phyloP scores from a whole-genome alignment of 2,113 vertebrate genomes.

The Fulmarus glacialis region DNA sequence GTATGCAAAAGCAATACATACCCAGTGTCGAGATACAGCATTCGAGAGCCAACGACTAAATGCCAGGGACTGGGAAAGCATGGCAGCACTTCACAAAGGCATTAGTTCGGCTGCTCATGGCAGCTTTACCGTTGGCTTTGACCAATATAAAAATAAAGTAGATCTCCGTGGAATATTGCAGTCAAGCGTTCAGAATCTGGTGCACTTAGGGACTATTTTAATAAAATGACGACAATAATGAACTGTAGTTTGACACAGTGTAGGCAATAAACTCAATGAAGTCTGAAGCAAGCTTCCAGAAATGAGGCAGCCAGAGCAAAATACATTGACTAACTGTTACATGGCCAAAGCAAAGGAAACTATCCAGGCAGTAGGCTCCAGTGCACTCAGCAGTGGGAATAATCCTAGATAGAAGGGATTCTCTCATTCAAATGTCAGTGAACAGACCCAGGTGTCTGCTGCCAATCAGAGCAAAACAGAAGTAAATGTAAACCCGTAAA shows the following conservation, averaged over 20 bases:
- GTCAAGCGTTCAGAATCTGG: slow-evolving; percentile 9
- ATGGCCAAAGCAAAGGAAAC: neutral
- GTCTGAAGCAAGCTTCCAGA: slow-evolving; percentile 54
- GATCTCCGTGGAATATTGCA: neutral
- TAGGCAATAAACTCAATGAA: slow-evolving; percentile 52
- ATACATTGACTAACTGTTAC: neutral
- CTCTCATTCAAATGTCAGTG: neutral
- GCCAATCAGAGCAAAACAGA: neutral
- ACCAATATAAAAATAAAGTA: slow-evolving; percentile 31
- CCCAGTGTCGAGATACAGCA: accelerated
- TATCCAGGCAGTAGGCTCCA: neutral
- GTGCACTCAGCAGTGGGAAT: neutral
- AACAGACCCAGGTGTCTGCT: neutral
- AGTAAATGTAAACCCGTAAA: neutral
- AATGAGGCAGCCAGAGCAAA: slow-evolving; percentile 14
- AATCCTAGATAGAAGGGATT: neutral
- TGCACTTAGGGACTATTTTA: slow-evolving; percentile 35
- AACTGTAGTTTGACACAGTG: slow-evolving; percentile 31
- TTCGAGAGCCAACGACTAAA: neutral
- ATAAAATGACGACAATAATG: slow-evolving; percentile 36
- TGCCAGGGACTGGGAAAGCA: neutral
- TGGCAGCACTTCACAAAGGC: neutral
- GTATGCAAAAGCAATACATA: neutral
- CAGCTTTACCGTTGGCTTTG: slow-evolving; percentile 16
- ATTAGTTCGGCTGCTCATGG: neutral